These are phyloP conservation scores for Nebria salina DNA, from an alignment of 2,888 invertebrate species.

Conservation along the genomic window DNA sequence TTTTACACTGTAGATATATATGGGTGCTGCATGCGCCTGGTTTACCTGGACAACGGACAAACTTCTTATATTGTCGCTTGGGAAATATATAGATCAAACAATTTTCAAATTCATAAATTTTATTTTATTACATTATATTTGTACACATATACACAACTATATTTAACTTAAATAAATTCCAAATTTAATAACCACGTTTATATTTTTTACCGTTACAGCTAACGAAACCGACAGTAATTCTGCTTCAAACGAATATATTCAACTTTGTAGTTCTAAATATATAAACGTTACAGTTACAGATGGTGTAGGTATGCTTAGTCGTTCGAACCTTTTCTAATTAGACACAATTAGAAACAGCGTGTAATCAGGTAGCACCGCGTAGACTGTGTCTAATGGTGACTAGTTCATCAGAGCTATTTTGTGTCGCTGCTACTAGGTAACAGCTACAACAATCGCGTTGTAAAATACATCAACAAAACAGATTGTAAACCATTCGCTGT, in stretches of 20 bases:
- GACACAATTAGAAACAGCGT: slow-evolving; percentile 34
- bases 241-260: too few relatives aligned
- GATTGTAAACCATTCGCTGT: slow-evolving; percentile 30
- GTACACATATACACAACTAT: too few relatives aligned
- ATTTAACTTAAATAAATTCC: too few relatives aligned
- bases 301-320: not conserved
- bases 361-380: slow-evolving; percentile 34
- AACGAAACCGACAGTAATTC: too few relatives aligned
- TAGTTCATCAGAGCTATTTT: slow-evolving; percentile 20
- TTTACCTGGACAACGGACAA: slow-evolving; percentile 2
- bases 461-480: slow-evolving; percentile 30
- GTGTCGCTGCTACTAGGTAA: not conserved
- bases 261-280: too few relatives aligned
- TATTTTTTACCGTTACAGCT: too few relatives aligned
- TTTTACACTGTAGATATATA: not conserved
- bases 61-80: not conserved
- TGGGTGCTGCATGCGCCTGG: not conserved
- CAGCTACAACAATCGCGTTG: slow-evolving; percentile 23
- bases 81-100: not conserved
- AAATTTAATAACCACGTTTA: too few relatives aligned
- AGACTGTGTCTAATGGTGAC: slow-evolving; percentile 24
- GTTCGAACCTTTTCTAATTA: slow-evolving; percentile 25
- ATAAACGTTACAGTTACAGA: too few relatives aligned
- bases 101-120: not conserved
- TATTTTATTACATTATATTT: not conserved